A percentile compares a stretch with the other conserved stretches of the same genome.
phyloP scores from a whole-genome alignment of 2,888 invertebrate species.

The Cordilura impudica region DNA sequence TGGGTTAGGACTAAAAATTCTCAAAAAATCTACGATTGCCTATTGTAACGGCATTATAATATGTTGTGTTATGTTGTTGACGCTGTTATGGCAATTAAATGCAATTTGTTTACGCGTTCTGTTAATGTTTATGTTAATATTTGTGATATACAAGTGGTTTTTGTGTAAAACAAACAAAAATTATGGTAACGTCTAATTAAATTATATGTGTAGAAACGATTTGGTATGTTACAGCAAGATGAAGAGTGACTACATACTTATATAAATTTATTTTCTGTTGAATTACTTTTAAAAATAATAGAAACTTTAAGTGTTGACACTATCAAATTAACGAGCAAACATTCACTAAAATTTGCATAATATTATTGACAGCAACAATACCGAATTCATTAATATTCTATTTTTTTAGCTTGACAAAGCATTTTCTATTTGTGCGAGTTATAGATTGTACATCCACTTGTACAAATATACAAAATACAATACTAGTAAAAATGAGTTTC shows the following conservation, averaged over 20 bases:
- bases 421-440: background rate
- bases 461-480: background rate
- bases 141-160: constrained; percentile 38
- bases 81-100: constrained; percentile 56
- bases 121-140: constrained; percentile 59
- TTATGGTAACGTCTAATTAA: constrained; percentile 28
- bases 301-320: constrained; percentile 40
- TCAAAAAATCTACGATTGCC: background rate
- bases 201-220: background rate
- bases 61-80: constrained; percentile 32
- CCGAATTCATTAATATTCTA: constrained; percentile 44
- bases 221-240: no score
- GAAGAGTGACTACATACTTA: no score
- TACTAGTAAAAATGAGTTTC: background rate
- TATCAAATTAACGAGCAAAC: constrained; percentile 18
- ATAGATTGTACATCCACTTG: background rate
- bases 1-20: background rate
- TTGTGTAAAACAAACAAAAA: constrained; percentile 28
- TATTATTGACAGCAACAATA: constrained; percentile 34
- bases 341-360: constrained; percentile 35
- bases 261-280: no score
- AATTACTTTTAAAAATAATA: no score
- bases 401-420: constrained; percentile 14
- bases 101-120: constrained; percentile 58
- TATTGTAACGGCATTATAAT: background rate